Conservation (phyloP, 2,113 vertebrate species). For the Trogon surrucura region DNA sequence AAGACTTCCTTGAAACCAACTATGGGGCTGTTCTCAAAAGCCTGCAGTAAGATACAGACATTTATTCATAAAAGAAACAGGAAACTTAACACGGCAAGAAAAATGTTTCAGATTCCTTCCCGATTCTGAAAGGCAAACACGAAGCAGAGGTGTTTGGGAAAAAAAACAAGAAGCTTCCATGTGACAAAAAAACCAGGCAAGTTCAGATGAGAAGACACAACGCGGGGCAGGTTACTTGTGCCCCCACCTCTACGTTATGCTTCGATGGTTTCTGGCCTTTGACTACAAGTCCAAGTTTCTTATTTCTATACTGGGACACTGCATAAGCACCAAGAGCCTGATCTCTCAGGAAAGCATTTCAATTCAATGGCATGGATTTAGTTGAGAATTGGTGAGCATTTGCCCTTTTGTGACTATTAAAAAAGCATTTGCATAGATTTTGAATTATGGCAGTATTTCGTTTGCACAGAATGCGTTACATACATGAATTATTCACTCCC, state of each 20-base stretch:
- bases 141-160: neutral
- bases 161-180: neutral
- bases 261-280: neutral
- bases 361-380: neutral
- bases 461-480: neutral
- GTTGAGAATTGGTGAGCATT: neutral
- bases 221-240: accelerated
- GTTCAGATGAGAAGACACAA: neutral
- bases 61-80: neutral
- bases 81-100: neutral
- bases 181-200: neutral
- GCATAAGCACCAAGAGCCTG: neutral
- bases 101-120: neutral
- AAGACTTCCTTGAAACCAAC: neutral
- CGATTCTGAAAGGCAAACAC: neutral
- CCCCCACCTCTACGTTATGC: neutral
- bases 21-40: neutral
- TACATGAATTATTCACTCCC: neutral
- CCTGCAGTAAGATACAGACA: neutral
- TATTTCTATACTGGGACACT: neutral
- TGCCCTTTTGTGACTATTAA: neutral
- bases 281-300: neutral
- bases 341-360: neutral
- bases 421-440: neutral
- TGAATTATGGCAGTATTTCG: neutral